Conservation (phyloP, 2,797 vertebrate species). For the Oophaga sylvatica region DNA sequence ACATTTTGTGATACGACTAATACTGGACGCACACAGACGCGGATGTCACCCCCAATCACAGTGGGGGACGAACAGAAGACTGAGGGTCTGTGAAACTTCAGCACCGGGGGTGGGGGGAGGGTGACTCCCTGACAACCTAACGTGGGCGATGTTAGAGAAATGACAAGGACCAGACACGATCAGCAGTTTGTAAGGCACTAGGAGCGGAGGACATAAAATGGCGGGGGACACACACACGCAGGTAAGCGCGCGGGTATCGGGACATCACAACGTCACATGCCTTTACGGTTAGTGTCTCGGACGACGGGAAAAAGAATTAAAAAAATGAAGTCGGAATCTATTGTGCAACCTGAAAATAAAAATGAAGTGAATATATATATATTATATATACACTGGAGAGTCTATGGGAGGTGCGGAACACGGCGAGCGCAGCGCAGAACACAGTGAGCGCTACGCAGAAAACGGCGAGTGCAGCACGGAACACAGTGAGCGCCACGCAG, state of each 20-base stretch:
- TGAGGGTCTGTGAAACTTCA: not conserved
- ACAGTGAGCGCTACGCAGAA: too few species aligned
- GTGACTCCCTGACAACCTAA: not conserved
- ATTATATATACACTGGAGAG: constrained; percentile 55
- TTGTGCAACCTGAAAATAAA: constrained; percentile 49
- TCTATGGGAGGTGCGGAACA: constrained; percentile 84
- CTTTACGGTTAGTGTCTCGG: constrained; percentile 90
- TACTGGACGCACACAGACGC: not conserved
- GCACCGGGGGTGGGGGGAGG: not conserved
- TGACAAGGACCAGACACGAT: constrained; percentile 74
- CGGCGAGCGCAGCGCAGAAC: too few species aligned
- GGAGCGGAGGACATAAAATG: constrained; percentile 90
- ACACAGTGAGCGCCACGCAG: constrained; percentile 49
- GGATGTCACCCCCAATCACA: not conserved
- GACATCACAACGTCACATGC: constrained; percentile 90
- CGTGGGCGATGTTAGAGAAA: constrained; percentile 18
- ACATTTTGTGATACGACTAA: not conserved
- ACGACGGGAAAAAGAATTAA: constrained; percentile 73
- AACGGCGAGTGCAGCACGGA: too few species aligned
- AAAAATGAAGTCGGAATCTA: constrained; percentile 55
- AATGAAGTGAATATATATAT: constrained; percentile 64
- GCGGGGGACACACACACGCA: constrained; percentile 75
- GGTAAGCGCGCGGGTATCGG: constrained; percentile 70
- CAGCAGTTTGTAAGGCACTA: constrained; percentile 98
- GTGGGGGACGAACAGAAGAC: not conserved